Evolutionary conservation across 2,797 vertebrate species (phyloP).

Genomic region (Sarcophilus harrisii): DNA sequence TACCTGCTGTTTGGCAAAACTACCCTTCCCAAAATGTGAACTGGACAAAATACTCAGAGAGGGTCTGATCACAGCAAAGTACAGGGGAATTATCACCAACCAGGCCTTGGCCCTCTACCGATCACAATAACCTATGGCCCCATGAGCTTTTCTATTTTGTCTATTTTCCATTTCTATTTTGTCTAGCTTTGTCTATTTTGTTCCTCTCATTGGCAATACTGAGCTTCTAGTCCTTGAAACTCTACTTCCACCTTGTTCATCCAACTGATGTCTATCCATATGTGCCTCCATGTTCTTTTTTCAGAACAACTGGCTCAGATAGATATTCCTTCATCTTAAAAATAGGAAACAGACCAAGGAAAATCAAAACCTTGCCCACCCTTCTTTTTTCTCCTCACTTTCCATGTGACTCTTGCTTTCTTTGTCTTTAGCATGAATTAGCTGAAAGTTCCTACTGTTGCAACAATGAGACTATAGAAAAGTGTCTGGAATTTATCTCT

Average conservation of each 20-base stretch:
- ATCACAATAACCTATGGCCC: neutral
- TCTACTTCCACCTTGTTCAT: neutral
- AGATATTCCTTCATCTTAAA: neutral
- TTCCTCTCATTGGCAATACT: neutral
- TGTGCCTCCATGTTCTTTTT: neutral
- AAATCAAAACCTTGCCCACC: neutral
- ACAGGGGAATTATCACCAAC: neutral
- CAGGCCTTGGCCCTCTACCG: neutral
- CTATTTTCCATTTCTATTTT: neutral
- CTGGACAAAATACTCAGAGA: neutral
- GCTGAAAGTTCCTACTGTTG: neutral
- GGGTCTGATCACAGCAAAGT: neutral
- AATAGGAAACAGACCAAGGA: neutral
- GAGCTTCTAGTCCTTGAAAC: neutral
- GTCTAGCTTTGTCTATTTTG: neutral
- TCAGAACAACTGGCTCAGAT: neutral
- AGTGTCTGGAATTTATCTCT: neutral
- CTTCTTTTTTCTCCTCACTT: neutral
- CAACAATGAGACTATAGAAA: neutral
- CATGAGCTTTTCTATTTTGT: neutral
- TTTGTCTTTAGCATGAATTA: neutral
- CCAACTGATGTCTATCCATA: neutral
- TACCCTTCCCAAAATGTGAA: neutral
- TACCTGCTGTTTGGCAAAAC: neutral
- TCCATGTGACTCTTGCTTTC: neutral